These are phyloP conservation scores for Serinus canaria DNA, from an alignment of 2,113 vertebrate species.

Conservation along the genomic window DNA sequence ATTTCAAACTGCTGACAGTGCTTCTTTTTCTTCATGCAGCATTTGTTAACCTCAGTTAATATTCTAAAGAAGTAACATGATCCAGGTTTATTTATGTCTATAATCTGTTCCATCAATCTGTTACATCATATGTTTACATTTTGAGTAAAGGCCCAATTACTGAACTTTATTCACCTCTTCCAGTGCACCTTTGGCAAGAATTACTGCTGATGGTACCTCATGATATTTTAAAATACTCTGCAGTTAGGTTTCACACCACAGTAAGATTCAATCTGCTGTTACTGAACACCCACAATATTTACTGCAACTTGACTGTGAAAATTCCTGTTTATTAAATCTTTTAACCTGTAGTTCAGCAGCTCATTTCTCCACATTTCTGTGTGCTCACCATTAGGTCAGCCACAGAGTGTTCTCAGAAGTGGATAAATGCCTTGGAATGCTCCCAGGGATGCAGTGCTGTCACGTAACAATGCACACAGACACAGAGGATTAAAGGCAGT, in stretches of 20 bases:
- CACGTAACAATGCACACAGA: neutral
- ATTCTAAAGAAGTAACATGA: conserved; percentile 20
- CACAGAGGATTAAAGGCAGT: neutral
- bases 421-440: neutral
- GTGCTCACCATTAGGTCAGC: neutral
- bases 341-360: neutral
- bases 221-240: conserved; percentile 11
- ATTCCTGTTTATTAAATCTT: neutral
- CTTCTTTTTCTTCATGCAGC: neutral
- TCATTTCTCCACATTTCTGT: neutral
- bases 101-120: conserved; percentile 61
- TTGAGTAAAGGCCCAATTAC: conserved; percentile 46
- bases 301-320: neutral
- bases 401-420: neutral
- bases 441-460: neutral
- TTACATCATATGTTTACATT: conserved; percentile 60
- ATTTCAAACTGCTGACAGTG: neutral
- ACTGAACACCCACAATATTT: conserved; percentile 11
- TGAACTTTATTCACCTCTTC: conserved; percentile 54
- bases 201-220: conserved; percentile 5
- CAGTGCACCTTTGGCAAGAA: conserved; percentile 16
- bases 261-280: neutral
- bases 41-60: neutral
- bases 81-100: conserved; percentile 37
- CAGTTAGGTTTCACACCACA: neutral